Conservation (phyloP, 2,113 vertebrate genomes). For the Cheilinus undulatus region DNA sequence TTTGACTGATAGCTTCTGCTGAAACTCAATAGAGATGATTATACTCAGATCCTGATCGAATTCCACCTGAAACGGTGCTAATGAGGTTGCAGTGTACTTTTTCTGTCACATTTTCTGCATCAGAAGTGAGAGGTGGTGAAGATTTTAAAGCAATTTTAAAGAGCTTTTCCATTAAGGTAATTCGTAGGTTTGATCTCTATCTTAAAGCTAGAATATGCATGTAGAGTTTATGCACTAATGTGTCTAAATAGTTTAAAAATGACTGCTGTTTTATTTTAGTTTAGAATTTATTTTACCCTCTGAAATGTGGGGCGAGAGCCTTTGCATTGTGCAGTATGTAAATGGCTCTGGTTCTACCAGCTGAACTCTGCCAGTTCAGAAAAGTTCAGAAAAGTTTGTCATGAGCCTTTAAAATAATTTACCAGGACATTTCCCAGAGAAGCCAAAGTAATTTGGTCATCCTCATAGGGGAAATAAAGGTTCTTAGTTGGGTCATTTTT, state of each 20-base stretch:
- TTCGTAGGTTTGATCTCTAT: too few species aligned
- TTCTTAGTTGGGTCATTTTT: background rate
- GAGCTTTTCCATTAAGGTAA: too few species aligned
- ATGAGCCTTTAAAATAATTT: background rate
- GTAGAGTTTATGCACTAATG: too few species aligned
- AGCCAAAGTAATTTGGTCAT: background rate
- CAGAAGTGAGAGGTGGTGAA: background rate
- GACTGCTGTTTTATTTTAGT: too few species aligned
- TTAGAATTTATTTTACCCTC: too few species aligned
- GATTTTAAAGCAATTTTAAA: background rate
- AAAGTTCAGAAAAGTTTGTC: too few species aligned
- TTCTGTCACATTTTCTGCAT: background rate
- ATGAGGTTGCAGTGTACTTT: slow-evolving; percentile 2
- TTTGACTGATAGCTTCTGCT: slow-evolving; percentile 40
- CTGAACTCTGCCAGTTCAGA: too few species aligned
- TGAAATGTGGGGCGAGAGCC: too few species aligned
- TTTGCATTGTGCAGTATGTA: too few species aligned
- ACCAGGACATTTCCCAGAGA: background rate
- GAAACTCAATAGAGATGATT: slow-evolving; percentile 12
- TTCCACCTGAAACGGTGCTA: slow-evolving; percentile 16
- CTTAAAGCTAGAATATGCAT: too few species aligned
- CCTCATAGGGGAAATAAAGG: background rate
- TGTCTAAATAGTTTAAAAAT: too few species aligned
- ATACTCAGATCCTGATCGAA: slow-evolving; percentile 13
- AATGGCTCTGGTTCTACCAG: too few species aligned